These are phyloP conservation scores for Andrena fulva DNA, from an alignment of 2,888 invertebrate genomes.

Conservation along the genomic window DNA sequence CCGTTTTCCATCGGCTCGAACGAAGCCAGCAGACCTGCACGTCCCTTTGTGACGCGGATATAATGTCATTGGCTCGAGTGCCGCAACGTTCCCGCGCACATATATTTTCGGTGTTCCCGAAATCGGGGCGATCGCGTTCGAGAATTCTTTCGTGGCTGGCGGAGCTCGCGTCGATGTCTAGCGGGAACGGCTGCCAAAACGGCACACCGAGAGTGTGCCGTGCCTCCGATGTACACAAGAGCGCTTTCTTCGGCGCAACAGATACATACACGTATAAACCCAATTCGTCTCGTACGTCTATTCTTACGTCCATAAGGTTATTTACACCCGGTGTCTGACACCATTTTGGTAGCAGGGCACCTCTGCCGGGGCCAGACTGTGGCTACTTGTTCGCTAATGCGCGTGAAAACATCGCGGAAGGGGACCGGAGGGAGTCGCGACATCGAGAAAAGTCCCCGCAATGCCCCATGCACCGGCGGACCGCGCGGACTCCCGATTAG, in stretches of 20 bases:
- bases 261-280: conserved; percentile 60
- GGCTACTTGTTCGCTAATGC: conserved; percentile 44
- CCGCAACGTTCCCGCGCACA: background rate
- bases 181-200: conserved; percentile 34
- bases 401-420: conserved; percentile 25
- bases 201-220: conserved; percentile 1
- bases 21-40: too few relatives aligned
- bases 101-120: background rate
- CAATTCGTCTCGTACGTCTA: conserved; percentile 71
- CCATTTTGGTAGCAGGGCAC: conserved; percentile 66
- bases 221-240: conserved; percentile 29
- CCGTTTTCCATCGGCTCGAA: too few relatives aligned
- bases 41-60: too few relatives aligned
- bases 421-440: background rate
- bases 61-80: too few relatives aligned
- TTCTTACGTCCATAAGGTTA: conserved; percentile 75
- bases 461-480: background rate
- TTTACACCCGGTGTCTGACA: conserved; percentile 73
- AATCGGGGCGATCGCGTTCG: conserved; percentile 32
- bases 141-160: conserved; percentile 17
- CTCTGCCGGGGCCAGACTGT: conserved; percentile 52
- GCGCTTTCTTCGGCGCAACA: conserved; percentile 59
- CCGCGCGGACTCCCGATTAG: background rate
- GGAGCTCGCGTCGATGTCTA: background rate
- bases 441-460: conserved; percentile 1